Percentiles rank a stretch among this genome's conserved stretches.
Evolutionary conservation across 2,888 invertebrate genomes (phyloP).

Genomic region (Venusia cambrica): DNA sequence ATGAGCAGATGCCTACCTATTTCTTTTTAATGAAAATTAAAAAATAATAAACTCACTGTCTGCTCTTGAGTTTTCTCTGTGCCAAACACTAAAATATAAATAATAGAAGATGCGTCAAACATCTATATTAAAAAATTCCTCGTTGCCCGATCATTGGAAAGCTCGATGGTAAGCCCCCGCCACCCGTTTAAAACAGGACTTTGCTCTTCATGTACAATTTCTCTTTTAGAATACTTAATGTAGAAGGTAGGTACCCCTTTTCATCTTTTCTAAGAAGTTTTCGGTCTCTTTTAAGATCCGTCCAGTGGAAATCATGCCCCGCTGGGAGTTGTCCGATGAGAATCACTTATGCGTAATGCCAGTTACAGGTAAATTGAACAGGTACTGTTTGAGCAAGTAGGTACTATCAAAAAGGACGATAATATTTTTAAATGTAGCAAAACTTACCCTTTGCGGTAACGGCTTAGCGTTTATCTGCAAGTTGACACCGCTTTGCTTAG

Average conservation of each 20-base stretch:
- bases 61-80: no score
- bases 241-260: constrained; percentile 64
- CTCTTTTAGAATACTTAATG: constrained; percentile 74
- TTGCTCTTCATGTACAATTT: constrained; percentile 76
- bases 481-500: no score
- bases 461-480: no score
- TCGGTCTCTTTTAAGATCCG: constrained; percentile 61
- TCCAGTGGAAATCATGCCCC: constrained; percentile 59
- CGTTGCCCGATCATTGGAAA: constrained; percentile 66
- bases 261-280: constrained; percentile 64
- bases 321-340: constrained; percentile 44
- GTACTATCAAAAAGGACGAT: constrained; percentile 30
- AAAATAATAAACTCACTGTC: no score
- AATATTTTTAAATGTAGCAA: constrained; percentile 23
- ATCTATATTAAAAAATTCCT: constrained; percentile 73
- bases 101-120: constrained; percentile 65
- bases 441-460: no score
- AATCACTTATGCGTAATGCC: constrained; percentile 39
- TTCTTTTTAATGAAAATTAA: no score
- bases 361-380: constrained; percentile 43
- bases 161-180: constrained; percentile 63
- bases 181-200: constrained; percentile 69
- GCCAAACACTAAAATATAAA: constrained; percentile 61
- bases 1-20: no score
- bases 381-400: no score